Evolutionary conservation across 2,888 invertebrate species (phyloP).

Genomic region (Lymantria monacha): DNA sequence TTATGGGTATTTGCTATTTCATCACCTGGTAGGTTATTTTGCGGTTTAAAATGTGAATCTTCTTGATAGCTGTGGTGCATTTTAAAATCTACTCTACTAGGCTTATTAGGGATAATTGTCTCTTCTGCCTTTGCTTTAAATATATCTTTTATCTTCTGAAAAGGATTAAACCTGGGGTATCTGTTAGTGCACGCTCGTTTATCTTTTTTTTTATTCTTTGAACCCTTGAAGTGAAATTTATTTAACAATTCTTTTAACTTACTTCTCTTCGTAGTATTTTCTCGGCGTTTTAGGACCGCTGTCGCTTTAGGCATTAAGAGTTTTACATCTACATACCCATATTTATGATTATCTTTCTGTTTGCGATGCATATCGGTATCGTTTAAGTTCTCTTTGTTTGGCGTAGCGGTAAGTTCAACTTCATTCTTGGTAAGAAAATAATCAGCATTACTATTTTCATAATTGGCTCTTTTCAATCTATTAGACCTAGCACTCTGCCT

Average conservation of each 20-base stretch:
- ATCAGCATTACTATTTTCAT: background rate
- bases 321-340: constrained; percentile 43
- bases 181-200: constrained; percentile 20
- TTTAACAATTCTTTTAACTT: constrained; percentile 37
- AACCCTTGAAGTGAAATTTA: constrained; percentile 32
- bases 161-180: constrained; percentile 45
- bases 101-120: background rate
- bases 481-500: background rate
- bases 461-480: constrained; percentile 6
- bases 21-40: background rate
- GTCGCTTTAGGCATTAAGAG: constrained; percentile 39
- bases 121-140: constrained; percentile 29
- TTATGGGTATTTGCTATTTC: constrained; percentile 17
- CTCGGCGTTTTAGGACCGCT: constrained; percentile 34
- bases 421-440: constrained; percentile 8
- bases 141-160: constrained; percentile 47
- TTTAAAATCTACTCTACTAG: background rate
- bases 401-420: constrained; percentile 10
- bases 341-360: constrained; percentile 20
- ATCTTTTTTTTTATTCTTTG: constrained; percentile 15
- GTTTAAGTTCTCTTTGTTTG: background rate
- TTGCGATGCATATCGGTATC: background rate
- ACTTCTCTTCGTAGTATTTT: constrained; percentile 24
- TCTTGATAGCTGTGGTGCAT: background rate
- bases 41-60: background rate